A percentile compares a stretch with the other conserved stretches of the same genome.
These are phyloP conservation scores for Myoxocephalus aenaeus DNA, from an alignment of 2,797 vertebrate genomes.

Conservation along the genomic window DNA sequence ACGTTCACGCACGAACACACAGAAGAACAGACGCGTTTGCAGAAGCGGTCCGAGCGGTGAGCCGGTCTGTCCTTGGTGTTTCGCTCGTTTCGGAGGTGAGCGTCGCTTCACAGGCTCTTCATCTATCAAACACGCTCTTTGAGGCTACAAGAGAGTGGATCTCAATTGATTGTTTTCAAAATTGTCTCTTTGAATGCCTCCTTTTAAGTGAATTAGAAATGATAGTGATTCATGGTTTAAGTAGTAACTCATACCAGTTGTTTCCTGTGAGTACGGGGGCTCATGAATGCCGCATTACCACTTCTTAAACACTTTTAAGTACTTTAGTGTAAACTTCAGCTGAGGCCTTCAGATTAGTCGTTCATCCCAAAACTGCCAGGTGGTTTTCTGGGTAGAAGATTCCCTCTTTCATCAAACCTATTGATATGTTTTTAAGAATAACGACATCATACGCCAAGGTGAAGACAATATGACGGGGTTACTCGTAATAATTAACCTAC, in stretches of 20 bases:
- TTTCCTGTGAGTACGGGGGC: slow-evolving; percentile 18
- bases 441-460: neutral
- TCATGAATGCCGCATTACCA: slow-evolving; percentile 17
- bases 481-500: neutral
- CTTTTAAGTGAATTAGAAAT: slow-evolving; percentile 40
- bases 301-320: slow-evolving; percentile 1
- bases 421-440: neutral
- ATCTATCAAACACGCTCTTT: slow-evolving; percentile 36
- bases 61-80: slow-evolving; percentile 42
- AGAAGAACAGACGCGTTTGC: slow-evolving; percentile 17
- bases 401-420: neutral
- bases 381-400: neutral
- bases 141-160: slow-evolving; percentile 13
- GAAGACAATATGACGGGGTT: neutral
- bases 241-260: neutral
- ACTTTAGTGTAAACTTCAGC: neutral
- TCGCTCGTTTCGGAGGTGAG: slow-evolving; percentile 48
- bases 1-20: slow-evolving; percentile 11
- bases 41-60: slow-evolving; percentile 32
- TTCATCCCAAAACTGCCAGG: neutral
- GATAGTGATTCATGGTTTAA: slow-evolving; percentile 30
- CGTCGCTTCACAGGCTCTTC: slow-evolving; percentile 36
- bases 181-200: slow-evolving; percentile 33
- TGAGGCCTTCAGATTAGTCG: slow-evolving; percentile 6
- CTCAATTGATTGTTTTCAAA: slow-evolving; percentile 38